Evolutionary conservation across 2,113 vertebrate species (phyloP), one percentile per base, ranked within the genome.

Genomic region (Ciconia maguari): DNA sequence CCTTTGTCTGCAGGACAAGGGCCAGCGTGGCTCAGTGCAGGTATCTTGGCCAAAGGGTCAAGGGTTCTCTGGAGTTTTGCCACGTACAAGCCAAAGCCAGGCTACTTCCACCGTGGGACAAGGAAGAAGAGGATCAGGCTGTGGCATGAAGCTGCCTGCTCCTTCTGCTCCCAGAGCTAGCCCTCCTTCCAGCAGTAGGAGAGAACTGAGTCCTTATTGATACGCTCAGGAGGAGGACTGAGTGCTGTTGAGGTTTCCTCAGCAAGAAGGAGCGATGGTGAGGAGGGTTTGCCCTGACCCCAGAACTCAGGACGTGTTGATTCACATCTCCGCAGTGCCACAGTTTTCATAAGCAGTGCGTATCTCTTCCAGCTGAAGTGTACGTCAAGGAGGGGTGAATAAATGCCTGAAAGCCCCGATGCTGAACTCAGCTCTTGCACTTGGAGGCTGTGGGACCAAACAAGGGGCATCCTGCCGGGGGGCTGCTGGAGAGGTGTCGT

Each of bases 331-430:
- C 20, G 41, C 2, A 11, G 21, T 42, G 41, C 30, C 15, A 42
- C 1, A 0, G 22, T 25, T 74, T 74, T 74, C 2, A 1, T 38
- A 66, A 89, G 44, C 34, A 16, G 10, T 7, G 2, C 0, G 0
- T 69, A 14, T 55, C 42, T 44, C 49, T 70, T 76, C n/a, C 46
- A 79, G 34, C 34, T 54, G 7, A 79, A 74, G 14, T 4, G 8
- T 44, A 11, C 9, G 5, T 49, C 54, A 48, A 29, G 19, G 48
- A 49, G 41, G 11, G 61, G 6, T 36, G 13, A 68, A 55, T 32
- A 89, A 74, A 25, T 9, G 51, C 20, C 42, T 64, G 42, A 44
- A 51, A 76, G 49, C 25, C 49, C 32, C 1, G 1, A 2, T 26
- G 64, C 6, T 70, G 70, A 82, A 9, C 81, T 41, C 62, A 41